Evolutionary conservation across 2,797 vertebrate species (phyloP).

Genomic region (Loris lydekkerianus): DNA sequence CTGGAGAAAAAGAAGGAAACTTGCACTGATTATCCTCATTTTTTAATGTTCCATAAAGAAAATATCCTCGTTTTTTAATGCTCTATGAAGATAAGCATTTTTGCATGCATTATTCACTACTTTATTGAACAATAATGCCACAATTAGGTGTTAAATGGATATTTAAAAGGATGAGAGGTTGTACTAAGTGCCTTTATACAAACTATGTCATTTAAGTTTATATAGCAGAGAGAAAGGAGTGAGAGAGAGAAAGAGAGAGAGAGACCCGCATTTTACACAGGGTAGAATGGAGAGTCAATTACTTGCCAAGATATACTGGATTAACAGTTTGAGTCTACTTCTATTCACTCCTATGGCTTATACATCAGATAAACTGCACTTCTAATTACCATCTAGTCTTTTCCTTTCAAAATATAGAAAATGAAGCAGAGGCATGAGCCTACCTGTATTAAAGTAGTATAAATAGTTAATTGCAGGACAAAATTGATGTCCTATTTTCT

Average conservation of each 20-base stretch:
- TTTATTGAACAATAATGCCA: not conserved
- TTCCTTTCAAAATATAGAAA: not conserved
- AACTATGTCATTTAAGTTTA: not conserved
- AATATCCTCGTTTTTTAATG: not conserved
- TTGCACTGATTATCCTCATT: not conserved
- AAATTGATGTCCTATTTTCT: not conserved
- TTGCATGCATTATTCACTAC: not conserved
- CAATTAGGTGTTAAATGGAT: not conserved
- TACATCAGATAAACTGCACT: not conserved
- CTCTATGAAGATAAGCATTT: not conserved
- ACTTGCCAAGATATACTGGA: not conserved
- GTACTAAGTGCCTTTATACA: not conserved
- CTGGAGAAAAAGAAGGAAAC: conserved; percentile 5
- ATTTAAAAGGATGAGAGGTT: not conserved
- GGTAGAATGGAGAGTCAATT: not conserved
- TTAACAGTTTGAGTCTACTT: not conserved
- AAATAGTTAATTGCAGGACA: not conserved
- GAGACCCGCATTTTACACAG: not conserved
- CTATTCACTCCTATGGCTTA: not conserved
- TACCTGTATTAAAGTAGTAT: not conserved
- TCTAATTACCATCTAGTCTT: not conserved
- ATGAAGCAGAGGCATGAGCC: not conserved
- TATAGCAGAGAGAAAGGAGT: not conserved
- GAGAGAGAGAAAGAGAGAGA: not conserved
- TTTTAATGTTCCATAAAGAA: not conserved